These are phyloP conservation scores for Sphenopsis melanotis DNA, from an alignment of 2,797 vertebrate species.

Conservation along the genomic window DNA sequence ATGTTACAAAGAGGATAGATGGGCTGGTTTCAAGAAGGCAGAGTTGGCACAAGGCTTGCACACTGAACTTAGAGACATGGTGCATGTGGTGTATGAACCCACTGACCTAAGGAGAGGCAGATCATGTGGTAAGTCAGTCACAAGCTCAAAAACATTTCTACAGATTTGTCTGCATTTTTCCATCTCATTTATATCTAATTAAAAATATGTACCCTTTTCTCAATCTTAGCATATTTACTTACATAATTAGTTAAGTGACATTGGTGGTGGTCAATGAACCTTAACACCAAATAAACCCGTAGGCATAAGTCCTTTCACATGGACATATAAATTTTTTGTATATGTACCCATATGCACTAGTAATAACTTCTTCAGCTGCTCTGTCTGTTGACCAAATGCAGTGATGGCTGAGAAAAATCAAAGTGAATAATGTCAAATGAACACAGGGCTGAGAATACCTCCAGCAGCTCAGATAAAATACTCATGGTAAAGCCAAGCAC, in stretches of 20 bases:
- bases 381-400: not conserved
- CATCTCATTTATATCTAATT: not conserved
- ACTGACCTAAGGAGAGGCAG: conserved; percentile 41
- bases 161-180: not conserved
- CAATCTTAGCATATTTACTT: not conserved
- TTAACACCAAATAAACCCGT: not conserved
- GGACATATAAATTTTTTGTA: not conserved
- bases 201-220: not conserved
- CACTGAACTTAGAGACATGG: conserved; percentile 65
- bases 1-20: conserved; percentile 64
- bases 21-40: conserved; percentile 58
- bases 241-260: not conserved
- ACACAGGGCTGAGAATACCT: not conserved
- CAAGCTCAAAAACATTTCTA: not conserved
- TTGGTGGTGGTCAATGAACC: not conserved
- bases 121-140: not conserved
- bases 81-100: conserved; percentile 64
- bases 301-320: not conserved
- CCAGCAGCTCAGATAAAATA: not conserved
- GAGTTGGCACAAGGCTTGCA: conserved; percentile 61
- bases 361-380: not conserved
- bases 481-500: not conserved
- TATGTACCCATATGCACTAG: not conserved
- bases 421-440: not conserved
- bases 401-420: not conserved